phyloP scores from a whole-genome alignment of 30 jellyfish, hydroid and myxozoan genomes.

The Phacellophora camtschatica region DNA sequence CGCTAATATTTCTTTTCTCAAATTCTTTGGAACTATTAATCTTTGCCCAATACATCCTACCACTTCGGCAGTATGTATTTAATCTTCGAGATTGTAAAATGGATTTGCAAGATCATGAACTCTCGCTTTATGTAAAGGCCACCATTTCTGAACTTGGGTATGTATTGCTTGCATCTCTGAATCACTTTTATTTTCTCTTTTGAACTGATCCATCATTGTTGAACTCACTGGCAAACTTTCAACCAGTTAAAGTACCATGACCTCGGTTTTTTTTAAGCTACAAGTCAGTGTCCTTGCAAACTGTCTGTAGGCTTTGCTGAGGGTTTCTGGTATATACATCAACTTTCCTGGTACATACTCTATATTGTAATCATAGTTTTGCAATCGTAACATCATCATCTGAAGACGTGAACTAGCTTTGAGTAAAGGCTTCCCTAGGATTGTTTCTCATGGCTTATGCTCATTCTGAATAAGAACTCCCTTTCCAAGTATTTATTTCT shows the following conservation, averaged over 20 bases:
- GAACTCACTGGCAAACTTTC: constrained; percentile 28
- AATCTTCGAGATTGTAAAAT: constrained; percentile 17
- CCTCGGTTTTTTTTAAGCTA: background rate
- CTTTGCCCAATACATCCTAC: constrained; percentile 39
- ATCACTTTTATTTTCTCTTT: constrained; percentile 29
- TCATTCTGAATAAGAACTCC: constrained; percentile 2
- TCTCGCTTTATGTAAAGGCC: constrained; percentile 33
- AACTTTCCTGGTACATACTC: constrained; percentile 16
- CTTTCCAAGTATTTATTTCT: constrained; percentile 8
- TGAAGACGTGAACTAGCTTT: constrained; percentile 18
- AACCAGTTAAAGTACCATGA: background rate
- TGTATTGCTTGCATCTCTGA: constrained; percentile 37
- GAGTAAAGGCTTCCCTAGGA: constrained; percentile 1
- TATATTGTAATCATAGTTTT: background rate
- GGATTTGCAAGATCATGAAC: constrained; percentile 24
- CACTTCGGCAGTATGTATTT: constrained; percentile 16
- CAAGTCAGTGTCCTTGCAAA: background rate
- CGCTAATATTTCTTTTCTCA: constrained; percentile 34
- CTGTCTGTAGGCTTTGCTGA: constrained; percentile 17
- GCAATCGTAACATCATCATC: background rate
- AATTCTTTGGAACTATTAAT: constrained; percentile 12
- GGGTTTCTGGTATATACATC: constrained; percentile 8
- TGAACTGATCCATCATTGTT: constrained; percentile 26
- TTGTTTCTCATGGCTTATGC: constrained; percentile 21
- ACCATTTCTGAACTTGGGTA: constrained; percentile 1